Evolutionary conservation across 1,140 invertebrate genomes (phyloP).

Genomic region (Tetragnatha versicolor): DNA sequence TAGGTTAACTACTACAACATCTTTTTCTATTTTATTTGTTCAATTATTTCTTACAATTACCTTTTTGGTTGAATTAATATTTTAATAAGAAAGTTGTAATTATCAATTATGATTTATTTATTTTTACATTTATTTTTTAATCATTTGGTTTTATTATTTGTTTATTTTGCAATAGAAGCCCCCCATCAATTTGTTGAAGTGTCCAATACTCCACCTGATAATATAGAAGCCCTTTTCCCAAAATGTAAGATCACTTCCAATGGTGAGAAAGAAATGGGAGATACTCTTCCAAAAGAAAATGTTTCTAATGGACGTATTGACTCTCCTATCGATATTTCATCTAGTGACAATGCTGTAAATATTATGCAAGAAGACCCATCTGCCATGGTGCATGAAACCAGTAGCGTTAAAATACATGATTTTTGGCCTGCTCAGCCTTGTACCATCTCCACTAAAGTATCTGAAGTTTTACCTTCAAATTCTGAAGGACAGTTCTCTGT

Average conservation of each 20-base stretch:
- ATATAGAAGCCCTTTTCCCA: conserved; percentile 20
- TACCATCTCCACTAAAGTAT: no score
- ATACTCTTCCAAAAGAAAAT: not conserved
- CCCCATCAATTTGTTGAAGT: no score
- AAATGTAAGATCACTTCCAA: conserved; percentile 7
- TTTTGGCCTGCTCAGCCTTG: conserved; percentile 37
- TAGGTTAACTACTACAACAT: no score
- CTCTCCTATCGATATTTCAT: not conserved
- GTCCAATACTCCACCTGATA: no score
- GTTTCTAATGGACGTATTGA: not conserved
- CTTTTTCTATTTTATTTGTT: no score
- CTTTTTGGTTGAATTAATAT: no score
- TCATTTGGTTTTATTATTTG: not conserved
- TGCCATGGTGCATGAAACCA: not conserved
- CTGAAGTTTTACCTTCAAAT: no score
- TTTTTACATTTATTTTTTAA: not conserved
- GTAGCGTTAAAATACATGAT: not conserved
- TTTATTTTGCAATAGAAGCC: conserved; percentile 24
- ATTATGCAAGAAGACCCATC: not conserved
- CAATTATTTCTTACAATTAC: no score
- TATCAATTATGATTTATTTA: not conserved
- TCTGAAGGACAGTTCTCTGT: no score
- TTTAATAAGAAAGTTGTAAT: not conserved
- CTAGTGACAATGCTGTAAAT: not conserved
- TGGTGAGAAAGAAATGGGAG: not conserved